Percentiles rank a stretch among this genome's conserved stretches.
Evolutionary conservation across 2,113 vertebrate genomes (phyloP).

Genomic region (Entomyzon cyanotis): DNA sequence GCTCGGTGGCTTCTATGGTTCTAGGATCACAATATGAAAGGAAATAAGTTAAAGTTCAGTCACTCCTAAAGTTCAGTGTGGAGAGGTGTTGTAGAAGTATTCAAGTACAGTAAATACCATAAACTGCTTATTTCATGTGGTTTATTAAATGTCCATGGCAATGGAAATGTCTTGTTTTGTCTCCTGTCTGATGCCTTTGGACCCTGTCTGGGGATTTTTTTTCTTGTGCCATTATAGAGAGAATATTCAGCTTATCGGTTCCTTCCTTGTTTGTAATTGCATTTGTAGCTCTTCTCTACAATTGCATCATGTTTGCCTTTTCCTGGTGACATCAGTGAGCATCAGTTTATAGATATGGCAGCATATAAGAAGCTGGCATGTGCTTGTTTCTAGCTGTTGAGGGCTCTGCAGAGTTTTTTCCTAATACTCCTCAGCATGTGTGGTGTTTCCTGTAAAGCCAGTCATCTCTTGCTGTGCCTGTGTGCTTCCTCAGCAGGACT

Average conservation of each 20-base stretch:
- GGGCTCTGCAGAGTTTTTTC: background rate
- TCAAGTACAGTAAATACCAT: background rate
- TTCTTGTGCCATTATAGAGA: background rate
- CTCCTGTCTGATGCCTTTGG: background rate
- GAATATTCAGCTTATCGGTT: background rate
- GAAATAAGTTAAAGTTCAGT: background rate
- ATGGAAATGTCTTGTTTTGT: background rate
- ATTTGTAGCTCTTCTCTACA: background rate
- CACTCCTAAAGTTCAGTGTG: background rate
- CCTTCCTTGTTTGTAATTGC: background rate
- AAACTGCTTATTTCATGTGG: background rate
- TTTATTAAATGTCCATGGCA: background rate
- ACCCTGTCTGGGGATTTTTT: background rate
- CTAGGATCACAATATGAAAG: background rate
- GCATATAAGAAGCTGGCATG: accelerated
- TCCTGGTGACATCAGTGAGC: background rate
- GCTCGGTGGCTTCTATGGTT: background rate
- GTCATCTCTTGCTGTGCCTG: background rate
- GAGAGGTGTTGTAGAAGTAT: background rate
- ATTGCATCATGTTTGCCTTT: background rate
- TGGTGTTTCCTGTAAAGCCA: background rate
- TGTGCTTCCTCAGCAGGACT: background rate
- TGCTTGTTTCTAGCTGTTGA: background rate
- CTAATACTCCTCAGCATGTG: background rate
- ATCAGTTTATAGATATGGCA: background rate